phyloP scores from a whole-genome alignment of 2,797 vertebrate species.

The Onychomys arenicola region DNA sequence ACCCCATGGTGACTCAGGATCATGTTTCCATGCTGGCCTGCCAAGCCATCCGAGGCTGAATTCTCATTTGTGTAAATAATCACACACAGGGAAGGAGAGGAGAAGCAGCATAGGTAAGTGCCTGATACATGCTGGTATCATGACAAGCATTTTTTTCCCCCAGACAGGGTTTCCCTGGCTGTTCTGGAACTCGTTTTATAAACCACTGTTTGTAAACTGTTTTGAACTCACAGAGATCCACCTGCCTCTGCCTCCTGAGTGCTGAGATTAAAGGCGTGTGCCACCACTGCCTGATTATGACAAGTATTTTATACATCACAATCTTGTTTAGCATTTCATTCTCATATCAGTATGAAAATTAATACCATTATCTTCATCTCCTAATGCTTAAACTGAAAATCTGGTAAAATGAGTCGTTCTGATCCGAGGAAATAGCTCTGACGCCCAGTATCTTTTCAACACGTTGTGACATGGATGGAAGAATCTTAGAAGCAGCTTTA shows the following conservation, averaged over 20 bases:
- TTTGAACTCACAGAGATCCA: neutral
- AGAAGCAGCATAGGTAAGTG: neutral
- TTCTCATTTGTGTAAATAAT: neutral
- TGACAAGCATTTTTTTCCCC: neutral
- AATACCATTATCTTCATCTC: neutral
- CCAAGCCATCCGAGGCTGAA: neutral
- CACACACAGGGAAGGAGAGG: neutral
- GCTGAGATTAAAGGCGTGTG: neutral
- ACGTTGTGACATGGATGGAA: neutral
- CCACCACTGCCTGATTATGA: neutral
- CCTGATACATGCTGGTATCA: neutral
- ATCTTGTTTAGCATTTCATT: neutral
- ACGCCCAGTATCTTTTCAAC: neutral
- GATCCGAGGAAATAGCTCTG: neutral
- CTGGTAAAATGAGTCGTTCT: neutral
- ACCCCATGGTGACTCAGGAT: neutral
- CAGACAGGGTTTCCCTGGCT: neutral
- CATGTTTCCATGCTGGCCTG: neutral
- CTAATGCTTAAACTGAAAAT: slow-evolving; percentile 9
- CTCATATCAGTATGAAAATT: neutral
- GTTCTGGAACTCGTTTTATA: neutral
- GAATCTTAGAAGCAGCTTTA: neutral
- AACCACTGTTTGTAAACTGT: neutral
- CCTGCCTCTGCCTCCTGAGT: neutral
- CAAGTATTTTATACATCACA: neutral